Percentiles rank a stretch among this genome's conserved stretches.
These are phyloP conservation scores for Notarius lentiginosus DNA, from an alignment of 2,113 vertebrate species.

Conservation along the genomic window DNA sequence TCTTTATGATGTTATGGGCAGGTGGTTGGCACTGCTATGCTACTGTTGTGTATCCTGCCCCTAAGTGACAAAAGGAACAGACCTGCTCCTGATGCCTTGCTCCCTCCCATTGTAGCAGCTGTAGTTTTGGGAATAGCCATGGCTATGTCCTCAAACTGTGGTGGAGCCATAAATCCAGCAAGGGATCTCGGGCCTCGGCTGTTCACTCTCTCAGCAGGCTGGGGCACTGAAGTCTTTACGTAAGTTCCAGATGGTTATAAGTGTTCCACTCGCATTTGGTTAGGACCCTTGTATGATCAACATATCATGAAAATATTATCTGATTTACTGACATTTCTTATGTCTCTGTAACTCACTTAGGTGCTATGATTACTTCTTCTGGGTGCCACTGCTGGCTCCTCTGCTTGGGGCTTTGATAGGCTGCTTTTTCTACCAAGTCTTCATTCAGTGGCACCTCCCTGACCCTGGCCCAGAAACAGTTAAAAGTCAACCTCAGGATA, in stretches of 20 bases:
- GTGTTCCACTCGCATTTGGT: background rate
- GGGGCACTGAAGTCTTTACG: slow-evolving; percentile 82
- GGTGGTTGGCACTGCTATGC: slow-evolving; percentile 76
- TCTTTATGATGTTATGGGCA: slow-evolving; percentile 48
- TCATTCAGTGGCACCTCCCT: slow-evolving; percentile 75
- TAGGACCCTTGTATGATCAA: no score
- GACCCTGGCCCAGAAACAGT: slow-evolving; percentile 53
- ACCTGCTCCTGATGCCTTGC: slow-evolving; percentile 69
- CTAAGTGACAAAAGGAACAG: slow-evolving; percentile 75
- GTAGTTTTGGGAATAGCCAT: slow-evolving; percentile 74
- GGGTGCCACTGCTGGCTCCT: slow-evolving; percentile 74
- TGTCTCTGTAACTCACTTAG: slow-evolving; percentile 12
- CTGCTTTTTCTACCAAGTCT: slow-evolving; percentile 63
- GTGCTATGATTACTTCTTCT: slow-evolving; percentile 72
- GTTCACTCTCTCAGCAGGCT: slow-evolving; percentile 82
- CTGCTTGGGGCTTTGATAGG: slow-evolving; percentile 64
- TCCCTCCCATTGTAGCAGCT: slow-evolving; percentile 71
- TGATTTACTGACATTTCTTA: background rate
- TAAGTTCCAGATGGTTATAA: slow-evolving; percentile 51
- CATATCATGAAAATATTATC: background rate
- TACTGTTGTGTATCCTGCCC: slow-evolving; percentile 74
- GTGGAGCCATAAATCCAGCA: slow-evolving; percentile 83
- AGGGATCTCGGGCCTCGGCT: slow-evolving; percentile 84
- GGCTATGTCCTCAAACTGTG: slow-evolving; percentile 79
- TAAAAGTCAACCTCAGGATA: background rate